Evolutionary conservation across 2,888 invertebrate species (phyloP).

Genomic region (Chymomyza fuscimana): DNA sequence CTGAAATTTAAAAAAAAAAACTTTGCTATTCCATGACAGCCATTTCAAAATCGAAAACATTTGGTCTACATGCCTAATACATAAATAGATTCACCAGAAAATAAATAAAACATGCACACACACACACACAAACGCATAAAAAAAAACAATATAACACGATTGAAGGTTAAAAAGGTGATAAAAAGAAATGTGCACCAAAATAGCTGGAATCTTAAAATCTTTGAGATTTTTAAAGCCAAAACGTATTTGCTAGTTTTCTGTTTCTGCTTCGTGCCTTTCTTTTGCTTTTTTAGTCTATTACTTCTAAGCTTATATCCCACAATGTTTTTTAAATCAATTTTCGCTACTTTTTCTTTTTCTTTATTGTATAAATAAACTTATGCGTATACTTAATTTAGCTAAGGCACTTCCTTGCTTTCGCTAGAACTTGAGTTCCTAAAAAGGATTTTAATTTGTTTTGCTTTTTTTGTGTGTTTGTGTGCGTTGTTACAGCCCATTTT

Average conservation of each 20-base stretch:
- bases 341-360: constrained; percentile 46
- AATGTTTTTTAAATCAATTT: constrained; percentile 27
- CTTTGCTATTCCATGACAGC: neutral
- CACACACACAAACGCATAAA: constrained; percentile 20
- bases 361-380: constrained; percentile 73
- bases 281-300: constrained; percentile 12
- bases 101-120: constrained; percentile 42
- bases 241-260: constrained; percentile 8
- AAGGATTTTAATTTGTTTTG: neutral
- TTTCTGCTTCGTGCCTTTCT: constrained; percentile 20
- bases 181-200: constrained; percentile 4
- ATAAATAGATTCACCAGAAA: constrained; percentile 2
- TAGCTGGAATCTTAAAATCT: constrained; percentile 35
- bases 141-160: neutral
- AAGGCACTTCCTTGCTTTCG: constrained; percentile 4
- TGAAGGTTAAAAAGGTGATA: constrained; percentile 57
- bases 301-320: constrained; percentile 14
- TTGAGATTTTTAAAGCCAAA: neutral
- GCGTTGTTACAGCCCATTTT: constrained; percentile 24
- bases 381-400: constrained; percentile 70
- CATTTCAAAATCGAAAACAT: neutral
- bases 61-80: neutral
- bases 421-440: constrained; percentile 2
- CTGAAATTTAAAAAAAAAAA: neutral
- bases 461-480: constrained; percentile 36